Evolutionary conservation across 2,888 invertebrate species (phyloP), one percentile per base, ranked within the genome.

Genomic region (Chalcosyrphus nemorum): DNA sequence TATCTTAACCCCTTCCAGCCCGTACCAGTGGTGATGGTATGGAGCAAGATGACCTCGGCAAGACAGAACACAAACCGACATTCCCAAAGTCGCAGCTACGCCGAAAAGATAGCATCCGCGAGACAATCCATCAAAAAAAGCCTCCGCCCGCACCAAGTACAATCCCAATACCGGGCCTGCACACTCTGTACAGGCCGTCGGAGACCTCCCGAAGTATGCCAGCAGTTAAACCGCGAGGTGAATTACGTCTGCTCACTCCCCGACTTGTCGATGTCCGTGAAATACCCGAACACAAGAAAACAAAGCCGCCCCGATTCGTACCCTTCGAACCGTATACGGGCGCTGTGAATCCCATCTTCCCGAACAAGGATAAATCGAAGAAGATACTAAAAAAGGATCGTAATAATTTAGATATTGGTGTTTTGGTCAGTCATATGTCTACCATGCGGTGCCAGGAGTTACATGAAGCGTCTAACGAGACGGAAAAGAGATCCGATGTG

Each of bases 301-400:
- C 88, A 0, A 92, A 93, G 88, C 95, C 95, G 86, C 96, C 97
- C 0, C 97, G 95, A 89, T 97, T 97, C 90, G 94, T 97, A 35
- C 97, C 97, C 0, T 97, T 96, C 87, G 97, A 97, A 89, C 97
- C 97, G 0, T 97, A 97, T 89, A 95, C 96, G 88, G 96, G 95
- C 13, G 97, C 97, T 59, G 95, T 96, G 0, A 95, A 95, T 89
- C 96, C 96, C 5, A 96, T 97, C 82, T 92, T 95, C 17, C 93
- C 95, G 0, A 91, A 91, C 82, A 90, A 92, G 81, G 72, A 76
- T 41, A 91, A 91, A 61, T 45, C 82, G 11, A 72, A 87, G 15
- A 77, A 63, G 21, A 45, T 70, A 24, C 72, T 76, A n/a, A 88
- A 88, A 52, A 77, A 87, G 4, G 89, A 90, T 86, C 91, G 88